Base-by-base conservation (phyloP, 1,140 invertebrate species). In the Trachelipus rathkii region DNA sequence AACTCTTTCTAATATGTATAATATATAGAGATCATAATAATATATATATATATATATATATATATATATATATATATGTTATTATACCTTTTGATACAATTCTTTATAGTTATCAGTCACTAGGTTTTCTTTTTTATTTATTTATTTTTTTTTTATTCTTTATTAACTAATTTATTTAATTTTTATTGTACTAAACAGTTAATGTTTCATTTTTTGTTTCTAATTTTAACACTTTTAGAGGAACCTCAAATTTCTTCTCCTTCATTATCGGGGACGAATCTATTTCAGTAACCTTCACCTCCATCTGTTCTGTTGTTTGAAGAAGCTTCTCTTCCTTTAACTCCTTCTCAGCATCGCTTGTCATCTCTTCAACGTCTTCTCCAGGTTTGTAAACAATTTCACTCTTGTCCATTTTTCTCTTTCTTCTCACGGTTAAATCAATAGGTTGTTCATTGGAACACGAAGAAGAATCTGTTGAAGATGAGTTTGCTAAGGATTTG, bases 331-430 rank as follows among this genome's bases (percentile, higher is more conserved):
- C 76, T 69, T 46, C 44, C 33, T 72, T 68, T 74, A n/a, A 44
- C 13, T 78, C 72, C 10, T 69, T 69, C 0, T 73, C 71, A 4
- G 60, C 74, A 44, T 69, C 50, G 9, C 66, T 75, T 5, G 43
- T 53, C 68, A 68, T n/a, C 7, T 75, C 60, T 44, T 44, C 44
- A 15, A 75, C 44, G 13, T 75, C 74, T 45, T 78, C 73, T 15
- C 75, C 44, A 8, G 79, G 79, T 19, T 81, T 69, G 67, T 81
- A 81, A 21, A 77, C 69, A 50, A 81, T 81, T 23, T 81, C 79
- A 44, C 77, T 78, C 79, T 81, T 81, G 66, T 78, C 79, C 79
- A 81, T 81, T 44, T 81, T 81, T 21, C 79, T 72, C 73, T 81
- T 81, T 33, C 79, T 67, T n/a, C 79, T 73, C 43, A 81, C 79